A percentile compares a stretch with the other conserved stretches of the same genome.
Evolutionary conservation across 2,888 invertebrate species (phyloP).

Genomic region (Blastobasis lacticolella): DNA sequence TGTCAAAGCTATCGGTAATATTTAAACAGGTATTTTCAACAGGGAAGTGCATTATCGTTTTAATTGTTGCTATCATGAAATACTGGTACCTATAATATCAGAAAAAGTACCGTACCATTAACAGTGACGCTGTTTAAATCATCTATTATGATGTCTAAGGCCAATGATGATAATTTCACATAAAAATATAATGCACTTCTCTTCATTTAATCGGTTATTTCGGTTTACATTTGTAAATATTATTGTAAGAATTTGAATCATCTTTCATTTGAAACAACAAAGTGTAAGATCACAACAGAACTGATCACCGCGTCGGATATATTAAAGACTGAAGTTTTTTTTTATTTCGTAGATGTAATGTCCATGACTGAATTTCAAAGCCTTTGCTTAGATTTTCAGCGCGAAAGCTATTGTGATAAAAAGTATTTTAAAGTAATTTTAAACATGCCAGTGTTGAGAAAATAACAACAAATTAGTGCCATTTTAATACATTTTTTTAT

Average conservation of each 20-base stretch:
- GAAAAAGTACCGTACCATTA: too few relatives aligned
- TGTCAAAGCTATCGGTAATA: slow-evolving; percentile 42
- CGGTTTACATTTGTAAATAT: too few relatives aligned
- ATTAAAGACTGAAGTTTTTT: slow-evolving; percentile 63
- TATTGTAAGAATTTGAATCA: slow-evolving; percentile 3
- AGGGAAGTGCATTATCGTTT: too few relatives aligned
- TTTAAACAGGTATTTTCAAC: slow-evolving; percentile 32
- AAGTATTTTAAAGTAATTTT: slow-evolving; percentile 57
- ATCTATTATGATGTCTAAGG: too few relatives aligned
- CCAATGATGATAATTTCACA: too few relatives aligned
- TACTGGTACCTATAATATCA: too few relatives aligned
- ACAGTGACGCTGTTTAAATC: too few relatives aligned
- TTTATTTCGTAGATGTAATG: slow-evolving; percentile 47
- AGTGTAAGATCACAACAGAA: slow-evolving; percentile 21
- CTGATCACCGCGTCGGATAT: slow-evolving; percentile 47
- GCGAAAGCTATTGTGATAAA: slow-evolving; percentile 59
- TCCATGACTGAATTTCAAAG: slow-evolving; percentile 53
- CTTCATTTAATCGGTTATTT: too few relatives aligned
- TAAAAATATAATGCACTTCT: too few relatives aligned
- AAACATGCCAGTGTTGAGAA: slow-evolving; percentile 33
- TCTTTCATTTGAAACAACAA: background rate
- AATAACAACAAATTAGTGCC: slow-evolving; percentile 36
- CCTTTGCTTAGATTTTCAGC: slow-evolving; percentile 52
- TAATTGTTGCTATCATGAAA: too few relatives aligned
- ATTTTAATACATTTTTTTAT: slow-evolving; percentile 46